Evolutionary conservation across 2,113 vertebrate genomes (phyloP).

Genomic region (Dolichallabes microphthalmus): DNA sequence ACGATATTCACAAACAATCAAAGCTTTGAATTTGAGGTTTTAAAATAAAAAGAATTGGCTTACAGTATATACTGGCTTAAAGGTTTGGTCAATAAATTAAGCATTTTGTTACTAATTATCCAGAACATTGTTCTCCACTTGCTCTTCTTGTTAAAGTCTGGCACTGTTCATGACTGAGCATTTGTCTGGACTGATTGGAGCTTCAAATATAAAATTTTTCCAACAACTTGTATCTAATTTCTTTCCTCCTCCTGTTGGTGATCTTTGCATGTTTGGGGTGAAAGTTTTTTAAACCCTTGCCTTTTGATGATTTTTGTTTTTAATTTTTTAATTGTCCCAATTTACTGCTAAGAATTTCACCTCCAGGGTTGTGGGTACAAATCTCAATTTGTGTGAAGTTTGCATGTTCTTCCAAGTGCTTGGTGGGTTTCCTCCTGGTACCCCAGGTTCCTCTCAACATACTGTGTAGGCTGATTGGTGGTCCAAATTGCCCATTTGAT

Average conservation of each 20-base stretch:
- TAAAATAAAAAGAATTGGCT: not conserved
- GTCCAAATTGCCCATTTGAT: too few relatives aligned
- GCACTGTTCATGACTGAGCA: not conserved
- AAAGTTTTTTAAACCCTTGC: not conserved
- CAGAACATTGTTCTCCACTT: not conserved
- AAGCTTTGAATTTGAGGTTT: not conserved
- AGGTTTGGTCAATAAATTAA: not conserved
- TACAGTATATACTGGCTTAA: not conserved
- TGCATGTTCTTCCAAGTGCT: too few relatives aligned
- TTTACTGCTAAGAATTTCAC: not conserved
- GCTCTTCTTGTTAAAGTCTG: not conserved
- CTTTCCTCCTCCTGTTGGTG: not conserved
- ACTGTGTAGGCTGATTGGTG: too few relatives aligned
- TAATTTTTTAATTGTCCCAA: not conserved
- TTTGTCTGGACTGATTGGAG: not conserved
- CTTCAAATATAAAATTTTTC: not conserved
- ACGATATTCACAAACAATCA: not conserved
- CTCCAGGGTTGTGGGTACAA: too few relatives aligned
- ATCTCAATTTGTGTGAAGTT: too few relatives aligned
- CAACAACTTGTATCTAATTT: not conserved
- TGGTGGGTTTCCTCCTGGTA: too few relatives aligned
- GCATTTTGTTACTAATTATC: not conserved
- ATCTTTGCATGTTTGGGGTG: not conserved
- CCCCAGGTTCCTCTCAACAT: too few relatives aligned
- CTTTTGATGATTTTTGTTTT: not conserved